Base-by-base conservation (phyloP, 2,888 invertebrate species). In the Plebejus melissa region DNA sequence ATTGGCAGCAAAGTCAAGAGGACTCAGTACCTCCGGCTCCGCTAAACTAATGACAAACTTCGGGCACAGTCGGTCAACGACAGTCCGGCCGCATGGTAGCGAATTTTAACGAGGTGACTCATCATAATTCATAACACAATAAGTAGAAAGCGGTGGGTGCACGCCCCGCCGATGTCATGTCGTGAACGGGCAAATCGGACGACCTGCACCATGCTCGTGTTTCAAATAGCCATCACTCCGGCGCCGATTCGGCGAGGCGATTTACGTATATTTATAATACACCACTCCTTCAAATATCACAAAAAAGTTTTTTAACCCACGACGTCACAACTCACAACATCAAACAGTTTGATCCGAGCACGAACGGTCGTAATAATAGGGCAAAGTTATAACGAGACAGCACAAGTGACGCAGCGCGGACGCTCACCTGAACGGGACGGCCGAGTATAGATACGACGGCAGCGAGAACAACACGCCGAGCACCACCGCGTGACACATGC, bases 381-480 rank as follows among this genome's bases (percentile, higher is more conserved):
- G 41, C n/a, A 70, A 46, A 57, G 50, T 6, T 57, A 65, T 38
- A 74, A 65, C 65, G 72, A 41, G 41, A 65, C 74, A 32, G 50
- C 36, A 46, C 76, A 74, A 65, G 60, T 76, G 72, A 76, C 60
- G 76, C 38, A 70, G 32, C 22, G 76, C 74, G 74, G 72, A 75
- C 75, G 84, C 89, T 90, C 88, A 92, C 91, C 91, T 91, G 90
- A 90, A 91, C 80, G 91, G 90, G 77, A 90, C 89, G 77, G 89
- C 89, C 81, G 92, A 88, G 85, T 91, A 91, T 78, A 92, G 82
- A 82, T 91, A 91, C 38, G 91, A 91, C 77, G 91, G 91, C 82
- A 92, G 83, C 80, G 92, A 92, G 80, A 91, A 88, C 81, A 92
- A 81, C 81, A 91, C 91, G 76, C 91, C 91, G 81, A 92, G 89